These are phyloP conservation scores for Sardinella longiceps DNA, from an alignment of 2,797 vertebrate species.

Conservation along the genomic window DNA sequence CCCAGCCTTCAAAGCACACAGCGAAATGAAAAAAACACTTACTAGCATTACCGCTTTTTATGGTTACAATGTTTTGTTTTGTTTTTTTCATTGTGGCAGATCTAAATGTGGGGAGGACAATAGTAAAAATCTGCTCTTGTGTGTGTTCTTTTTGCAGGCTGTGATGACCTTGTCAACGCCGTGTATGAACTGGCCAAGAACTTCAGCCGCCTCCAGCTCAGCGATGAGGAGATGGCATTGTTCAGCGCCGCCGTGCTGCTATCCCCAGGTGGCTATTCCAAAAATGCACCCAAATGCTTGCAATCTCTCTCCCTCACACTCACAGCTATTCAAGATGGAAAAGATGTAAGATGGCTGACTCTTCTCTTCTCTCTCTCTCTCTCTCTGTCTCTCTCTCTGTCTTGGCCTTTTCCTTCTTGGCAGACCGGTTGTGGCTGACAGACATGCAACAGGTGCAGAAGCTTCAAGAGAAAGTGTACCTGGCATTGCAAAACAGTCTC, in stretches of 20 bases:
- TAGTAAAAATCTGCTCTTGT: too few relatives aligned
- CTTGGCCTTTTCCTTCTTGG: not conserved
- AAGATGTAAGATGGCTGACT: not conserved
- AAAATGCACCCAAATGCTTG: not conserved
- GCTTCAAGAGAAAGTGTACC: conserved; percentile 87
- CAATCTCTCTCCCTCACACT: not conserved
- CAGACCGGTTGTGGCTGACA: conserved; percentile 87
- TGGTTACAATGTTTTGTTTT: not conserved
- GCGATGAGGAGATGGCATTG: conserved; percentile 87
- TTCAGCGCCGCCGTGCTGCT: conserved; percentile 87
- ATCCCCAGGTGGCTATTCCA: conserved; percentile 78
- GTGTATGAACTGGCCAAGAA: conserved; percentile 86
- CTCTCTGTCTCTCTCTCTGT: not conserved
- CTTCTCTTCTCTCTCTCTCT: not conserved
- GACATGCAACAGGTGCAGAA: conserved; percentile 87
- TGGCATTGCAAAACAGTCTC: conserved; percentile 85
- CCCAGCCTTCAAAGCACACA: not conserved
- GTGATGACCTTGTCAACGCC: conserved; percentile 84
- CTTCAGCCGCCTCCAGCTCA: conserved; percentile 84
- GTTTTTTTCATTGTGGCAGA: not conserved
- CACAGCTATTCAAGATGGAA: not conserved
- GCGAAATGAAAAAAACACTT: not conserved
- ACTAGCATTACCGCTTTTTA: not conserved
- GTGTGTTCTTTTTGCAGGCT: conserved; percentile 70
- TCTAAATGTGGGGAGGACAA: not conserved